Conservation (phyloP, 2,797 vertebrate genomes). For the Aotus griseimembra region DNA sequence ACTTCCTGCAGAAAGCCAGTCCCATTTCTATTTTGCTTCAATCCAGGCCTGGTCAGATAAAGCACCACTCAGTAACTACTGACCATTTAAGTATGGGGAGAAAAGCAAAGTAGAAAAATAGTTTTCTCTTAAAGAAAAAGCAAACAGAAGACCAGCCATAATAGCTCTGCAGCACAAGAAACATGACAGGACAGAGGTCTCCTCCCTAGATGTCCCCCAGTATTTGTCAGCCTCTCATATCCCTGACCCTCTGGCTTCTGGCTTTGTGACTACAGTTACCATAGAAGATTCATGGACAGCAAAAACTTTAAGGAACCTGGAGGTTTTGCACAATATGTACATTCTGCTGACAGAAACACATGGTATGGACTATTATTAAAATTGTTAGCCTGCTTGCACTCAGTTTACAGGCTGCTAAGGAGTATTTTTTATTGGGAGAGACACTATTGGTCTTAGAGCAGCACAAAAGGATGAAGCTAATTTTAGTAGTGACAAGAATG, state of each 20-base stretch:
- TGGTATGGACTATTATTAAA: background rate
- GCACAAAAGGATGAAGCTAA: background rate
- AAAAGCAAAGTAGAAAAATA: background rate
- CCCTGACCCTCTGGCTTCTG: background rate
- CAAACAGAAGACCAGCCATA: background rate
- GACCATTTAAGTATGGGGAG: background rate
- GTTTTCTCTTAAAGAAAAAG: background rate
- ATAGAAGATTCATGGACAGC: background rate
- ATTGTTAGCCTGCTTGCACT: background rate
- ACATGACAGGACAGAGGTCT: rapidly evolving
- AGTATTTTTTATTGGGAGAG: background rate
- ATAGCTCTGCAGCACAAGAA: background rate
- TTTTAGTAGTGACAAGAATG: background rate
- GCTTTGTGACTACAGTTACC: background rate
- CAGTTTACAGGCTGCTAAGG: background rate
- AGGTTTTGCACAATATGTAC: background rate
- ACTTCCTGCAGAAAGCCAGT: background rate
- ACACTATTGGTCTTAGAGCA: background rate
- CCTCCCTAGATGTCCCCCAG: background rate
- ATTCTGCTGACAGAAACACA: background rate
- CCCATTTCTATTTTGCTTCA: background rate
- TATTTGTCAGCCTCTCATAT: background rate
- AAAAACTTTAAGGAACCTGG: background rate
- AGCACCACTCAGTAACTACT: background rate
- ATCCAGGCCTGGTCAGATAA: background rate